These are phyloP conservation scores for Lagopus muta DNA, from an alignment of 2,113 vertebrate genomes.

Conservation along the genomic window DNA sequence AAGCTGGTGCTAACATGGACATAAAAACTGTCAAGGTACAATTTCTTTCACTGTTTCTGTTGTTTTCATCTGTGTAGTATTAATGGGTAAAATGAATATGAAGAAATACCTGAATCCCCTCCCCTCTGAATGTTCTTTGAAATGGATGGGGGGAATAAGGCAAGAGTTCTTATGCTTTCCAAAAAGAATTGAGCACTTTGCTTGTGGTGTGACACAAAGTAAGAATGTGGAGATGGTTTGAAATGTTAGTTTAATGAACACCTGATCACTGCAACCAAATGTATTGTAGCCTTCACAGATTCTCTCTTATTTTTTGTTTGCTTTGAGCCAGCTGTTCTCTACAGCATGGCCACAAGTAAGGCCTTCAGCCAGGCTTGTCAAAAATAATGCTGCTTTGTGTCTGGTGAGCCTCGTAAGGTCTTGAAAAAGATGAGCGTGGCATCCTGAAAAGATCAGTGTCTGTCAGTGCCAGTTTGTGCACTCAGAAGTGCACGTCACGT, in stretches of 20 bases:
- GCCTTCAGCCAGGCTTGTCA: background rate
- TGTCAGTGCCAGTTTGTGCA: background rate
- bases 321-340: background rate
- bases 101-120: background rate
- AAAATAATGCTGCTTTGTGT: background rate
- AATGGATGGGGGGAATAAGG: fast-evolving
- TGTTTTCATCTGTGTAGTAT: background rate
- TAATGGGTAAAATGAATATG: background rate
- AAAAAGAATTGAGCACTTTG: background rate
- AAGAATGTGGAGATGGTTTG: background rate
- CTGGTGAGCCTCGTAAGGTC: background rate
- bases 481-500: background rate
- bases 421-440: background rate
- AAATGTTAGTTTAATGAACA: background rate
- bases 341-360: fast-evolving
- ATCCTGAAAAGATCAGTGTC: background rate
- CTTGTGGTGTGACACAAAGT: background rate
- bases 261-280: background rate
- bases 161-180: background rate
- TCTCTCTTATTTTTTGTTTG: background rate
- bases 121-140: background rate
- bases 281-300: background rate
- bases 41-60: background rate
- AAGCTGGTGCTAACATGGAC: too few relatives aligned
- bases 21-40: too few relatives aligned